Percentiles rank a stretch among this genome's conserved stretches.
phyloP scores from a whole-genome alignment of 1,140 invertebrate genomes.

The Bombyx mori region ASM3026992v2 NC_085130.1:18425501-18426000 shows the following conservation, averaged over 20 bases:
- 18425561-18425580: too few relatives aligned
- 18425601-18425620: too few relatives aligned
- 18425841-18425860: slow-evolving; percentile 53
- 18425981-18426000: slow-evolving; percentile 28
- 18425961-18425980: slow-evolving; percentile 25
- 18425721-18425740: slow-evolving; percentile 32
- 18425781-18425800: slow-evolving; percentile 54
- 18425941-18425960: slow-evolving; percentile 30
- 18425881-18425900: slow-evolving; percentile 42
- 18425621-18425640: too few relatives aligned
- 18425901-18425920: slow-evolving; percentile 50
- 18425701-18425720: slow-evolving; percentile 14
- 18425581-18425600: too few relatives aligned
- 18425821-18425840: slow-evolving; percentile 43
- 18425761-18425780: slow-evolving; percentile 51
- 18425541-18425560: too few relatives aligned
- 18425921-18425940: slow-evolving; percentile 60
- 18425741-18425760: slow-evolving; percentile 22
- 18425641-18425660: too few relatives aligned
- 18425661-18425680: too few relatives aligned
- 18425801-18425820: slow-evolving; percentile 41
- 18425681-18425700: not conserved
- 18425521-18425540: too few relatives aligned
- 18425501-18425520: too few relatives aligned
- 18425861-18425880: slow-evolving; percentile 58